These are phyloP conservation scores for Mormyrops attenuatus DNA, from an alignment of 2,797 vertebrate genomes.

Conservation along the genomic window DNA sequence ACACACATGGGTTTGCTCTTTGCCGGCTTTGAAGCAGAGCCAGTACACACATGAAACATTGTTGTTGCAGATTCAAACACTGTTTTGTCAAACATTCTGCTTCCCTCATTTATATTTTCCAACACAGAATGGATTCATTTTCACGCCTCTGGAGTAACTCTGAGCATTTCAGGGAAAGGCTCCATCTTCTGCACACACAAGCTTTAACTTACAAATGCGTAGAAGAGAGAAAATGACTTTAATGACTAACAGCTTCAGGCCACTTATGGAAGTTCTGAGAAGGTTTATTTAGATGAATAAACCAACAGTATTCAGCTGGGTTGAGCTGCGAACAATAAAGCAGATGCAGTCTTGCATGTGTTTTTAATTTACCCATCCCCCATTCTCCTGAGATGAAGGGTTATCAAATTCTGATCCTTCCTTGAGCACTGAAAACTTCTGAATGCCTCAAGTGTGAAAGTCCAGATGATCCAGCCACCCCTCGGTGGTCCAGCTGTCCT, in stretches of 20 bases:
- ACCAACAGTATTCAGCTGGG: slow-evolving; percentile 67
- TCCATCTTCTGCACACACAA: slow-evolving; percentile 2
- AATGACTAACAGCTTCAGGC: slow-evolving; percentile 60
- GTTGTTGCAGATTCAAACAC: slow-evolving; percentile 26
- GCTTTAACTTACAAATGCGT: slow-evolving; percentile 8
- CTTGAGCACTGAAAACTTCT: background rate
- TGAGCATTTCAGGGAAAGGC: background rate
- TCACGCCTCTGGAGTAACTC: slow-evolving; percentile 28
- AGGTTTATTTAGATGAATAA: slow-evolving; percentile 73
- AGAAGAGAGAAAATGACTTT: slow-evolving; percentile 40
- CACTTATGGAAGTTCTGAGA: slow-evolving; percentile 57
- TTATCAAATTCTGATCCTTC: background rate
- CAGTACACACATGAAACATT: slow-evolving; percentile 28
- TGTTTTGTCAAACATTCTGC: slow-evolving; percentile 32
- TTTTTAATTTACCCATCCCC: slow-evolving; percentile 52
- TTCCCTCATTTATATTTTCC: slow-evolving; percentile 12
- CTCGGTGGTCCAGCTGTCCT: background rate
- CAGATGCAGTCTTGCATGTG: slow-evolving; percentile 67
- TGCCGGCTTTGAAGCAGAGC: slow-evolving; percentile 15
- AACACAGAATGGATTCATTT: slow-evolving; percentile 22
- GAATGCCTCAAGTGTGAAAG: background rate
- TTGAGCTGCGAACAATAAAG: slow-evolving; percentile 68
- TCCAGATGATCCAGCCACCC: background rate
- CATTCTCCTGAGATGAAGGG: background rate
- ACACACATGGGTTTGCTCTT: background rate